phyloP scores from a whole-genome alignment of 2,113 vertebrate species.

The Coreoperca whiteheadi region DNA sequence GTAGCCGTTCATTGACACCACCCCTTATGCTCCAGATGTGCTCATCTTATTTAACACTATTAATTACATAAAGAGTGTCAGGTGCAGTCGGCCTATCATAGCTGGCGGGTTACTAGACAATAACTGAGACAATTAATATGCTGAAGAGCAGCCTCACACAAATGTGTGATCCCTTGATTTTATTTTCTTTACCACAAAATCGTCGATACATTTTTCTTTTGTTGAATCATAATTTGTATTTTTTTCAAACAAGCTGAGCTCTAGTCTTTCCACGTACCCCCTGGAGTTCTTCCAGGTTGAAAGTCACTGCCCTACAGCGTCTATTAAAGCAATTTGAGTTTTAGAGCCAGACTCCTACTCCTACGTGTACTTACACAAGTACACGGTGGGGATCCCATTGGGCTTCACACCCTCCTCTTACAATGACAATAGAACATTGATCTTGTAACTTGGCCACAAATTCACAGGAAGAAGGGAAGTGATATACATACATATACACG shows the following conservation, averaged over 20 bases:
- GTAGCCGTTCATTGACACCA: neutral
- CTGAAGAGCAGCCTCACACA: no score
- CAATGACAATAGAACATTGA: neutral
- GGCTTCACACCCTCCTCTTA: neutral
- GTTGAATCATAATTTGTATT: neutral
- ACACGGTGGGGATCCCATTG: neutral
- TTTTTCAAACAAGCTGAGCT: neutral
- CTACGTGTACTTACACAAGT: neutral
- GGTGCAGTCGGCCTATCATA: no score
- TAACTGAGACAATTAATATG: no score
- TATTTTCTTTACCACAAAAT: no score
- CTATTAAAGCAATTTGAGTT: conserved; percentile 6
- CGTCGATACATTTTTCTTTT: no score
- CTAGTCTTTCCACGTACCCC: neutral
- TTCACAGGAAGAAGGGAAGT: conserved; percentile 30
- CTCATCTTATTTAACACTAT: neutral
- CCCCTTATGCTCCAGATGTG: neutral
- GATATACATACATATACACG: neutral
- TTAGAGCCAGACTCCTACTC: conserved; percentile 6
- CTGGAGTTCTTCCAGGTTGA: neutral
- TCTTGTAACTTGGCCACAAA: conserved; percentile 12
- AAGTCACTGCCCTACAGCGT: neutral
- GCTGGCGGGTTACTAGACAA: no score
- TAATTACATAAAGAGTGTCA: no score
- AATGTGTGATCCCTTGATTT: no score